Conservation (phyloP, 2,113 vertebrate species). For the Takifugu flavidus region DNA sequence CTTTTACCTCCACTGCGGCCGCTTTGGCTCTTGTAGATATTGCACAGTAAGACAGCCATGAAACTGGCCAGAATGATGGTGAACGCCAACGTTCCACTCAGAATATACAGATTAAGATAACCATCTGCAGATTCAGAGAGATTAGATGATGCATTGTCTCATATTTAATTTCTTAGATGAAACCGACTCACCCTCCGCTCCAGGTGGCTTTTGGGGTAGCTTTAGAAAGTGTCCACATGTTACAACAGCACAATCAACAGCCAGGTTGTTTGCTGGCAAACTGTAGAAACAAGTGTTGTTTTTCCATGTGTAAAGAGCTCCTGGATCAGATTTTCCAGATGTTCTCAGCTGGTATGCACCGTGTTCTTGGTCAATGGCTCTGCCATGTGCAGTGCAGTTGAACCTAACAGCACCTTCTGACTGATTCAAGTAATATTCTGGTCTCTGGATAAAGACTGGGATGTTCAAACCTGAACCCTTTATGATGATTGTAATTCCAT, state of each 20-base stretch:
- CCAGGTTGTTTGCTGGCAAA: constrained; percentile 15
- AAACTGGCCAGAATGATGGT: constrained; percentile 13
- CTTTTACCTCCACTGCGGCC: constrained; percentile 11
- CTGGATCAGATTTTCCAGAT: constrained; percentile 16
- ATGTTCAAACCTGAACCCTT: background rate
- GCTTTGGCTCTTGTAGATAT: constrained; percentile 6
- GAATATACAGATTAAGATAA: constrained; percentile 5
- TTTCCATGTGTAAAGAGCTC: constrained; percentile 45
- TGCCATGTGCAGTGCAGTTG: constrained; percentile 45
- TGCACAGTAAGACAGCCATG: constrained; percentile 1
- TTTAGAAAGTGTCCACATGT: constrained; percentile 34
- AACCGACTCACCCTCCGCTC: background rate
- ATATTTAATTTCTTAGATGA: background rate
- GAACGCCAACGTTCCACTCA: constrained; percentile 22
- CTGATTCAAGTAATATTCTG: constrained; percentile 2
- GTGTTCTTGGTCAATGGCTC: constrained; percentile 41
- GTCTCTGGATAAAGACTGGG: constrained; percentile 3
- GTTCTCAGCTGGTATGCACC: constrained; percentile 64
- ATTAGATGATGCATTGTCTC: background rate
- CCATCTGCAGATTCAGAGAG: background rate
- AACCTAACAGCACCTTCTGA: constrained; percentile 51
- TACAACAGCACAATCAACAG: constrained; percentile 31
- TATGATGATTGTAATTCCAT: background rate
- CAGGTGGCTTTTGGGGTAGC: constrained; percentile 3
- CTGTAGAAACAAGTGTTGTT: constrained; percentile 41